Evolutionary conservation across 2,888 invertebrate species (phyloP).

Genomic region (Hofmannophila pseudospretella): DNA sequence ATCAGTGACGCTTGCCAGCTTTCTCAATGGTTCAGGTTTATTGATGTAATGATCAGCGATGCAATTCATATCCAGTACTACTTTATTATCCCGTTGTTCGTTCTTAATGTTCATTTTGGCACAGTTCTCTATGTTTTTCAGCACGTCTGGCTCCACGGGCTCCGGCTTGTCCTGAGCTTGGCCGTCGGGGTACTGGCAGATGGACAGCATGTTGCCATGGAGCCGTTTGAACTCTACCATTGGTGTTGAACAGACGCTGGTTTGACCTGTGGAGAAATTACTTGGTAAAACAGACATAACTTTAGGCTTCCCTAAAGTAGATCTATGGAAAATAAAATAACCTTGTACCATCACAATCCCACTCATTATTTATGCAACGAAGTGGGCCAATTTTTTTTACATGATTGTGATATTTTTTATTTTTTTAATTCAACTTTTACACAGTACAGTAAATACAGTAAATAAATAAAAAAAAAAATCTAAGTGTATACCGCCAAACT

Average conservation of each 20-base stretch:
- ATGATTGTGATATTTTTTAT: too few relatives aligned
- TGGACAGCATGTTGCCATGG: slow-evolving; percentile 84
- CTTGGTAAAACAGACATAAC: too few relatives aligned
- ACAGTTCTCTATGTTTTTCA: slow-evolving; percentile 56
- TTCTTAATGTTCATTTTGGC: slow-evolving; percentile 45
- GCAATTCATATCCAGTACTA: slow-evolving; percentile 56
- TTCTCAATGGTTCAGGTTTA: slow-evolving; percentile 64
- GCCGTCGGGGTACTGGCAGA: slow-evolving; percentile 81
- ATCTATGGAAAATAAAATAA: too few relatives aligned
- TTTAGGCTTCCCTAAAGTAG: too few relatives aligned
- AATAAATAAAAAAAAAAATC: too few relatives aligned
- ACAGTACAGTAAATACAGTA: too few relatives aligned
- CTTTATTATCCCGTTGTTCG: slow-evolving; percentile 56
- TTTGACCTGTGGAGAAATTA: slow-evolving; percentile 77
- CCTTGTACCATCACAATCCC: too few relatives aligned
- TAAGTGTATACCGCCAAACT: too few relatives aligned
- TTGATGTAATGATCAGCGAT: slow-evolving; percentile 70
- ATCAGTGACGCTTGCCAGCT: slow-evolving; percentile 79
- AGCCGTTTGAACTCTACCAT: slow-evolving; percentile 86
- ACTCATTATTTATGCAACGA: too few relatives aligned
- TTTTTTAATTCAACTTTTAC: too few relatives aligned
- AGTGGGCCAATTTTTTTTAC: too few relatives aligned
- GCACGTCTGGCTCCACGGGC: slow-evolving; percentile 47
- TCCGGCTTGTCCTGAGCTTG: slow-evolving; percentile 73
- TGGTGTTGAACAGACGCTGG: slow-evolving; percentile 87